Evolutionary conservation across 1,140 invertebrate species (phyloP), one percentile per base, ranked within the genome.

Genomic region (Drosophila ironensis): DNA sequence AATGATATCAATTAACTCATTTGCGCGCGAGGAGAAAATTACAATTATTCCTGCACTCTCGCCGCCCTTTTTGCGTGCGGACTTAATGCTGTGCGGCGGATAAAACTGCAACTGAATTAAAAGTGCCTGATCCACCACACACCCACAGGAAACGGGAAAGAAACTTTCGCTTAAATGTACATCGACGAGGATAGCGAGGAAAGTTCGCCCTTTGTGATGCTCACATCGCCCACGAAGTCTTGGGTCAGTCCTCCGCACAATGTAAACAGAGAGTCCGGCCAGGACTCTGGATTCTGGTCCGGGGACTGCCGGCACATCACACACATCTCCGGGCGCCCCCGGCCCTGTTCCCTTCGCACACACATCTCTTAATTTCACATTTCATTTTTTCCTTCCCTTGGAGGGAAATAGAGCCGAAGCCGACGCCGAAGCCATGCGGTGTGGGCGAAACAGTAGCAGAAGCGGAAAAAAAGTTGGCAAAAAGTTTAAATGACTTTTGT

Each of bases 111-210:
- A 82, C 78, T 82, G 80, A 78, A 84, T 84, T 87, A 86, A 86
- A 86, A 74, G 81, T 81, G 78, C 54, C 60, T 44, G 64, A 47
- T 70, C 80, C 53, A 64, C 66, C 25, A 41, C 11, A 33, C 57
- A 47, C 27, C 9, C 16, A 54, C 41, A 46, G 42, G 44, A 44
- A 70, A 52, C 46, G 51, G 69, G 54, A 61, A 73, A 48, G 56
- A 80, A 84, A 82, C 80, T 80, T 84, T 86, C 66, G 71, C 68
- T 84, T 88, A 88, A 88, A 88, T 89, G 87, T 88, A 88, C 72
- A 86, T 86, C 80, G 87, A 87, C 81, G 81, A 88, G 69, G 88
- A 90, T 64, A 90, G 87, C 72, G 88, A 90, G 78, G 88, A 90
- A 77, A 88, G 89, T 78, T 89, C 86, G 66, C 86, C 88, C 63